Base-by-base conservation (phyloP, 2,113 vertebrate species). In the Pungitius pungitius region DNA sequence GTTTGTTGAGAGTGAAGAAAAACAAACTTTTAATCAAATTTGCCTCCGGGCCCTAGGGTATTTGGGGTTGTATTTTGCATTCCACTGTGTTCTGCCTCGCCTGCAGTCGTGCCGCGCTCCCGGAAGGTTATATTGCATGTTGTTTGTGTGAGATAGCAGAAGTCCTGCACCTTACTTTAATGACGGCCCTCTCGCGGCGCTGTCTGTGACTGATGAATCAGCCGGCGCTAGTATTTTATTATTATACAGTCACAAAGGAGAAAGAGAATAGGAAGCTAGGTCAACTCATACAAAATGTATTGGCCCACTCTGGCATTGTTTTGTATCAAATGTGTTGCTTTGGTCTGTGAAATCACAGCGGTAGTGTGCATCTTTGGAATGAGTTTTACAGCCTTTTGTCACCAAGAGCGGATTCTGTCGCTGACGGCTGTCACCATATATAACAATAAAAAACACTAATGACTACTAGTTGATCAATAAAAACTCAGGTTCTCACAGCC, bases 1-100 rank as follows among this genome's bases (percentile, higher is more conserved):
- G 86, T 94, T 93, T 92, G 91, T 90, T 90, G 91, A 89, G 90
- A 93, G 90, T 90, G 92, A 94, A 94, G 92, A 93, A 94, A 95
- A 94, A 94, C 93, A 93, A 94, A 94, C 93, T 94, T 94, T 93
- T 93, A 94, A 94, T 94, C 92, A 92, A 93, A 94, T 94, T 94
- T 93, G 88, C 91, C 91, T 92, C 59, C 5, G 40, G 85, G 86
- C 90, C 92, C 90, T 68, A 63, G 90, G 93, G 92, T 90, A 92
- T 87, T 89, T 90, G 87, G 88, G 89, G 88, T 87, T 90, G 90
- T 90, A 87, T 91, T 92, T 90, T 82, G 92, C 91, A 93, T 93
- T 93, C 91, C 35, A 66, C 86, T 80, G 90, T 72, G 85, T 84
- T 89, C 85, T 87, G 79, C 81, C 75, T 77, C 24, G 79, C 89